Evolutionary conservation across 2,888 invertebrate genomes (phyloP), one percentile per base, ranked within the genome.

Genomic region (Eurytoma californica): DNA sequence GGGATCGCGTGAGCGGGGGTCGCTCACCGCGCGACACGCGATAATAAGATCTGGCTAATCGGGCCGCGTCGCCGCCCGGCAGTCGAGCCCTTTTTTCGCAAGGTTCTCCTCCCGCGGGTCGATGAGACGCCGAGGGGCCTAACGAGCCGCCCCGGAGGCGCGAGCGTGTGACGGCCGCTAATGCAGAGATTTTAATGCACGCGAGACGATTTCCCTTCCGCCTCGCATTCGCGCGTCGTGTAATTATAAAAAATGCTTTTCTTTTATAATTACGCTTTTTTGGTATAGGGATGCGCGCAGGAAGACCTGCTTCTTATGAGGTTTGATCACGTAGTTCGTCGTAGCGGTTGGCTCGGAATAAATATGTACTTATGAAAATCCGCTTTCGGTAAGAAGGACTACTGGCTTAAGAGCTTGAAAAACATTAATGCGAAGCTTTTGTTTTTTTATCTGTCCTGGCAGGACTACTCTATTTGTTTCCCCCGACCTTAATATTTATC

Each of bases 11-110:
- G 53, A 12, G 49, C 16, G 9, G 4, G 14, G n/a, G 24, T 49
- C 7, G 24, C 28, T 61, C 72, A 53, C 18, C n/a, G 47, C 20
- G 61, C 16, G 72, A 76, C 69, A 76, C 63, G 76, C 76, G 63
- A 76, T 70, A 76, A 76, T 63, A 63, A 76, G 67, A 76, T 69
- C 63, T 49, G 30, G 2, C 73, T 73, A 66, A 73, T 73, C 39
- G 66, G 55, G 18, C 47, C 49, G 65, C 65, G 61, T 65, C 13
- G 53, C 49, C 24, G 24, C 24, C 7, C 47, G 47, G 24, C 65
- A 2, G 39, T 69, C 67, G 60, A 68, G 39, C 39, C 53, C 9
- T 30, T 57, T 65, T 76, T 69, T 49, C 47, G 20, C 18, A 2
- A 4, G 24, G 1, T 2, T 24, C 24, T 24, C 24, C 63, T 4